phyloP scores from a whole-genome alignment of 2,113 vertebrate genomes.

The Paramisgurnus dabryanus region DNA sequence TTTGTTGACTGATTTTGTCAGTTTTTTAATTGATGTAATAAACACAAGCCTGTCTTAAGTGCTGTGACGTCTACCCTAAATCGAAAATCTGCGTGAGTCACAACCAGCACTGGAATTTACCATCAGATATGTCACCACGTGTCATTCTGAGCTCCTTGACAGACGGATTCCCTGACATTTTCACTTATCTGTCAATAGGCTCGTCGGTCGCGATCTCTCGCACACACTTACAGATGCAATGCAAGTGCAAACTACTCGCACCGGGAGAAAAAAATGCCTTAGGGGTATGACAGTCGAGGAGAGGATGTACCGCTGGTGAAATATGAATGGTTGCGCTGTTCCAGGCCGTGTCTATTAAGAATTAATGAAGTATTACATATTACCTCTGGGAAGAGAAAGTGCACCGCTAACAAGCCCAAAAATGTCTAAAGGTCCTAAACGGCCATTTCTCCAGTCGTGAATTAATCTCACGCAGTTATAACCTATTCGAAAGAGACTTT shows the following conservation, averaged over 20 bases:
- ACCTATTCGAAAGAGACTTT: constrained; percentile 2
- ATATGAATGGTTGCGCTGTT: constrained; percentile 46
- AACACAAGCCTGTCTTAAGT: constrained; percentile 7
- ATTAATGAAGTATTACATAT: constrained; percentile 41
- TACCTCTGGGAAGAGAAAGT: constrained; percentile 32
- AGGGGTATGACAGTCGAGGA: constrained; percentile 45
- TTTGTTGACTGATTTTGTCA: constrained; percentile 26
- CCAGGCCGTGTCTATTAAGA: constrained; percentile 50
- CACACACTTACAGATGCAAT: constrained; percentile 55
- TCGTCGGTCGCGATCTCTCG: constrained; percentile 16
- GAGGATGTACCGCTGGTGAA: constrained; percentile 44
- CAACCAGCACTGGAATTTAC: constrained; percentile 42
- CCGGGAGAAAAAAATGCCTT: constrained; percentile 47
- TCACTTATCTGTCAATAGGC: constrained; percentile 54
- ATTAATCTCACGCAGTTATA: constrained; percentile 6
- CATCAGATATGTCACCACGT: constrained; percentile 49
- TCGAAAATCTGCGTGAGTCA: constrained; percentile 42
- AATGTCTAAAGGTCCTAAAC: constrained; percentile 12
- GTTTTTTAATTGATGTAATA: constrained; percentile 49
- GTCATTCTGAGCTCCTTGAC: constrained; percentile 30
- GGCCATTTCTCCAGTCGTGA: neutral
- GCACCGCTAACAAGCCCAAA: constrained; percentile 22
- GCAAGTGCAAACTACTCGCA: constrained; percentile 42
- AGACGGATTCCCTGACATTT: constrained; percentile 35
- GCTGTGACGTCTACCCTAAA: constrained; percentile 37